Conservation (phyloP, 2,797 vertebrate genomes). For the Mormyrops boulengeri region DNA sequence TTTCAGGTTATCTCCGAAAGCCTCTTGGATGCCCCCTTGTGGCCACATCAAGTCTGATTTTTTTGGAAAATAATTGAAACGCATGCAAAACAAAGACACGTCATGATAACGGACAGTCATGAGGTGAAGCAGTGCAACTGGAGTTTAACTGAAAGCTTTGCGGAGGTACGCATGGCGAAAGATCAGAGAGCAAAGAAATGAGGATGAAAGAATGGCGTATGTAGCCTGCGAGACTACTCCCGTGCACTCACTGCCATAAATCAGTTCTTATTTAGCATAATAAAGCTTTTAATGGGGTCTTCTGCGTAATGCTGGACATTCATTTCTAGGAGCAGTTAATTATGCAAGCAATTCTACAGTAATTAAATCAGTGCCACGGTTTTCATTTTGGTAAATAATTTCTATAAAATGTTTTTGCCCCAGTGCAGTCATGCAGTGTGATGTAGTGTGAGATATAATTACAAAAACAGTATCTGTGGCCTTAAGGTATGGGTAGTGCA, state of each 20-base stretch:
- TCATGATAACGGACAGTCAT: background rate
- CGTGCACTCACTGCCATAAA: background rate
- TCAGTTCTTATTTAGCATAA: background rate
- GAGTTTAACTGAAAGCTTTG: background rate
- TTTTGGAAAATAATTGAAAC: background rate
- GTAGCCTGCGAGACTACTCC: background rate
- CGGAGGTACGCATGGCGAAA: background rate
- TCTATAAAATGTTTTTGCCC: background rate
- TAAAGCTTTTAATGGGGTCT: background rate
- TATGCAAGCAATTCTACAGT: background rate
- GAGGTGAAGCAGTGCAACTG: background rate
- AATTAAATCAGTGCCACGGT: background rate
- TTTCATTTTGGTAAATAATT: slow-evolving; percentile 7
- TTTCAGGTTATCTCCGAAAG: background rate
- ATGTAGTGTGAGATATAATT: background rate
- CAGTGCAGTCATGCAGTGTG: background rate
- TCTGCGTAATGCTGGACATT: background rate
- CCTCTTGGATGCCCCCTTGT: background rate
- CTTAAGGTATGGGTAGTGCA: background rate
- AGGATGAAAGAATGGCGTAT: background rate
- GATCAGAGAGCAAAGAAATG: background rate
- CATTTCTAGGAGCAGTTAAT: background rate
- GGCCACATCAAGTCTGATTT: background rate
- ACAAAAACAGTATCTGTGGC: background rate
- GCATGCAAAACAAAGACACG: background rate